Conservation (phyloP, 2,797 vertebrate species). For the Ptychobarbus kaznakovi region DNA sequence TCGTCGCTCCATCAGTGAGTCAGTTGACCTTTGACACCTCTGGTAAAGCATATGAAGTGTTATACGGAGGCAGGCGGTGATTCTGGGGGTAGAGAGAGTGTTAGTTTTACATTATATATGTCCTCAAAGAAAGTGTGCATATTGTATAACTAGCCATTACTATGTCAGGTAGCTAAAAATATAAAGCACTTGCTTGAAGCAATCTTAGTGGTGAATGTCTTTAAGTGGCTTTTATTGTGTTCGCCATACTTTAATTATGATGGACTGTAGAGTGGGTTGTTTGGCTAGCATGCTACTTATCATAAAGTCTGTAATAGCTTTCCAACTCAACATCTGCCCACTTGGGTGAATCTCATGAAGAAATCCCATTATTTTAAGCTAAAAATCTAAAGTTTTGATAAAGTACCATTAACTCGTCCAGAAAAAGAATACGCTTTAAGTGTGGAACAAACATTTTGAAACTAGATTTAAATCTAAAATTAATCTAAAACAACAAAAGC, state of each 20-base stretch:
- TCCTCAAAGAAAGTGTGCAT: background rate
- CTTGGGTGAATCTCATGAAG: background rate
- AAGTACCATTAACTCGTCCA: background rate
- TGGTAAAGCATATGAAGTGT: background rate
- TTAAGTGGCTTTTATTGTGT: slow-evolving; percentile 22
- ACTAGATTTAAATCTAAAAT: background rate
- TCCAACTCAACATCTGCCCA: background rate
- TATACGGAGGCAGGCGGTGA: background rate
- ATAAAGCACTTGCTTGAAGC: background rate
- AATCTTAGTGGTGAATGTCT: background rate
- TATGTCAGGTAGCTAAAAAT: slow-evolving; percentile 10
- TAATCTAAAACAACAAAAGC: background rate
- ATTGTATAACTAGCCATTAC: slow-evolving; percentile 11
- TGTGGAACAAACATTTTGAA: background rate
- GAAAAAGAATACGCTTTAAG: background rate
- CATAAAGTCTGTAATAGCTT: background rate
- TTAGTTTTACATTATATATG: slow-evolving; percentile 9
- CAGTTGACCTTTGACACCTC: slow-evolving; percentile 31
- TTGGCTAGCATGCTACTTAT: background rate
- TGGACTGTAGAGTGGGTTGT: background rate
- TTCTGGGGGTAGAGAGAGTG: background rate
- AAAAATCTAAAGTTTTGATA: background rate
- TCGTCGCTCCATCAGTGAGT: background rate
- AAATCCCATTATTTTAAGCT: background rate
- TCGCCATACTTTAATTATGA: background rate